Base-by-base conservation (phyloP, 2,797 vertebrate species). In the Muscicapa comitata region DNA sequence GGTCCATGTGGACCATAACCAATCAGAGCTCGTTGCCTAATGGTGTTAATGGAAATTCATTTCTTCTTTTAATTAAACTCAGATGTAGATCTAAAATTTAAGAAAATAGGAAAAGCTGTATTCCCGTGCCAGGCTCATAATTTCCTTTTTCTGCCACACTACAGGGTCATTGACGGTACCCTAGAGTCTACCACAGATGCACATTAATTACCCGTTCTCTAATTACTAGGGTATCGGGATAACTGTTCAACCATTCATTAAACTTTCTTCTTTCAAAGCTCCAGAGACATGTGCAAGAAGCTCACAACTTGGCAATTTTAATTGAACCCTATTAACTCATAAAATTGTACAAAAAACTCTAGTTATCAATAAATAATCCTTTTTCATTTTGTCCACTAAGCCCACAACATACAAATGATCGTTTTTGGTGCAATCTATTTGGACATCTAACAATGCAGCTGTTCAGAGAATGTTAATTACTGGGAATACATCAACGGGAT, bases 201-300 rank as follows among this genome's bases (percentile, higher is more conserved):
- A 98, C 98, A 97, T 98, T 99, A 99, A 99, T 99, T 99, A 99
- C 98, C 95, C 94, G 14, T 97, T 98, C 98, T 98, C 98, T 99
- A 99, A 99, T 98, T 98, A 99, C 98, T 97, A 97, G 97, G 90
- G 97, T 98, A 98, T 97, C 94, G 96, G 97, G 98, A 98, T 98
- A 98, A 98, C 97, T 95, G 96, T 97, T 98, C 97, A 98, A 97
- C 98, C 95, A 95, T 98, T 99, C 98, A 99, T 99, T 99, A 98
- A 97, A 98, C 96, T 98, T 98, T 98, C 98, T 98, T 98, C 98
- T 97, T 71, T 53, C 96, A 97, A 97, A 96, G 93, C 98, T 97
- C 97, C 29, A 72, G 98, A 98, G 98, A 98, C 59, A 33, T 97
- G 97, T 98, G 97, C 97, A 98, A 97, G 93, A 97, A 98, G 96